These are phyloP conservation scores for Agonopterix subpropinquella DNA, from an alignment of 2,888 invertebrate genomes.

Conservation along the genomic window DNA sequence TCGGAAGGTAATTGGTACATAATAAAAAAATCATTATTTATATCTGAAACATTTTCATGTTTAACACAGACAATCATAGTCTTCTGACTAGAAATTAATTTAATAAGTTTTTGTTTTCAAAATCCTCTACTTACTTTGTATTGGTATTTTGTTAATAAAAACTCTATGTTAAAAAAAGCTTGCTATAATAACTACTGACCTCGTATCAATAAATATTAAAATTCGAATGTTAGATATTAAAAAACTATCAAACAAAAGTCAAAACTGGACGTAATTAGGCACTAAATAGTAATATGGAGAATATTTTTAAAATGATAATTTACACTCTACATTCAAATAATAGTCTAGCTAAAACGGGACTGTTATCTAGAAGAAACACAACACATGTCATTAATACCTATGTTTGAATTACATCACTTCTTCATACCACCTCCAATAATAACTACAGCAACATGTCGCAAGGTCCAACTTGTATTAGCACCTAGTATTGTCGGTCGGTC, in stretches of 20 bases:
- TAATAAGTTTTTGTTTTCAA: constrained; percentile 54
- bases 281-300: constrained; percentile 49
- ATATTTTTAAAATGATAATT: constrained; percentile 60
- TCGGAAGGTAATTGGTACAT: too few species aligned
- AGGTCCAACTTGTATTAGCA: constrained; percentile 70
- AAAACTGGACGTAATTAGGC: constrained; percentile 65
- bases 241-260: constrained; percentile 58
- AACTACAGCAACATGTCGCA: constrained; percentile 64
- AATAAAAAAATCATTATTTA: too few species aligned
- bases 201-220: constrained; percentile 68
- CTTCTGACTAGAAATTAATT: constrained; percentile 69
- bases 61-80: constrained; percentile 65
- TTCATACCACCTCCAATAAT: constrained; percentile 56
- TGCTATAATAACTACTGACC: constrained; percentile 61
- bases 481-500: constrained; percentile 74
- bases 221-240: constrained; percentile 55
- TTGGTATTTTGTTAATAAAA: constrained; percentile 35
- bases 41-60: constrained; percentile 8
- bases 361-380: constrained; percentile 60
- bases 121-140: constrained; percentile 42
- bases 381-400: constrained; percentile 61
- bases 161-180: constrained; percentile 37
- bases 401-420: constrained; percentile 60
- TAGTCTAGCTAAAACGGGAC: constrained; percentile 52
- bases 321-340: constrained; percentile 56